phyloP scores from a whole-genome alignment of 1,140 invertebrate species.

The Tetramorium parvispinum region DNA sequence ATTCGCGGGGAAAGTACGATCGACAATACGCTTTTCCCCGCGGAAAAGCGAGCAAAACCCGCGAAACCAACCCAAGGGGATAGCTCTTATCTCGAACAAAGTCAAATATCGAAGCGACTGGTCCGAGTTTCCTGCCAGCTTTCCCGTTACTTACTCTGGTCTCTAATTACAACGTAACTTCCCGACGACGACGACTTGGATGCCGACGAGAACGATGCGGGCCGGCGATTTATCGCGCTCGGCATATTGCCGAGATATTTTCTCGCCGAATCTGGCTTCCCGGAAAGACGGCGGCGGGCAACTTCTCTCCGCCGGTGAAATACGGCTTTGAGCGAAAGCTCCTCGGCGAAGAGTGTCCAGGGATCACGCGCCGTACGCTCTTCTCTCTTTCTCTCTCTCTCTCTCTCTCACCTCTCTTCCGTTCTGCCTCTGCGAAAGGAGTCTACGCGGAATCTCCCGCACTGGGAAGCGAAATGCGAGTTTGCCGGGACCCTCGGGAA shows the following conservation, averaged over 20 bases:
- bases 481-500: slow-evolving; percentile 52
- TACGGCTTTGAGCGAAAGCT: slow-evolving; percentile 48
- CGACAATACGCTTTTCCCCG: slow-evolving; percentile 36
- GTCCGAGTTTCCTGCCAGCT: slow-evolving; percentile 17
- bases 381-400: background rate
- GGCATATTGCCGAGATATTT: slow-evolving; percentile 60
- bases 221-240: slow-evolving; percentile 49
- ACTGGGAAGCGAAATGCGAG: slow-evolving; percentile 45
- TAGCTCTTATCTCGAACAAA: slow-evolving; percentile 43
- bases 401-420: background rate
- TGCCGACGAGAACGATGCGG: slow-evolving; percentile 33
- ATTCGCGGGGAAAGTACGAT: slow-evolving; percentile 67
- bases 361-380: slow-evolving; percentile 17
- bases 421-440: background rate
- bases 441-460: slow-evolving; percentile 40
- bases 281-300: slow-evolving; percentile 12
- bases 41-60: slow-evolving; percentile 61
- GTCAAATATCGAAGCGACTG: slow-evolving; percentile 49
- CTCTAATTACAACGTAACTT: slow-evolving; percentile 51
- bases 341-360: slow-evolving; percentile 47
- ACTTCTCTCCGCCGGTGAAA: slow-evolving; percentile 46
- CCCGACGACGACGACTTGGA: slow-evolving; percentile 17
- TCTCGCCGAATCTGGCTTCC: slow-evolving; percentile 54
- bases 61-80: background rate
- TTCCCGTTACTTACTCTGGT: background rate